A percentile compares a stretch with the other conserved stretches of the same genome.
These are phyloP conservation scores for Aptenodytes patagonicus DNA, from an alignment of 2,113 vertebrate genomes.

Conservation along the genomic window DNA sequence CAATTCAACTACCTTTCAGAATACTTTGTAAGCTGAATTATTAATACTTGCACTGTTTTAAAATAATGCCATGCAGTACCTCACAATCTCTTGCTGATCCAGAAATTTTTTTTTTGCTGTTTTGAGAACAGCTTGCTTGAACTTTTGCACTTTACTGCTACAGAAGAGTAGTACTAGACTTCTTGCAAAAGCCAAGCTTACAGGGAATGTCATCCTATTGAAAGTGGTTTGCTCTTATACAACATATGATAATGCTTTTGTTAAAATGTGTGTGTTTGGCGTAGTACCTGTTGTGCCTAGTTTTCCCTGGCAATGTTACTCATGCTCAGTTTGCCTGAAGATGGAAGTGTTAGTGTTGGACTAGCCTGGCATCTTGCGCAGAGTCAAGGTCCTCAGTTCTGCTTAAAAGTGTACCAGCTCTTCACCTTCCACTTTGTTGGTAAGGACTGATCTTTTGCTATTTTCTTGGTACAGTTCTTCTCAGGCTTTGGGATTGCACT, in stretches of 20 bases:
- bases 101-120: not conserved
- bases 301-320: not conserved
- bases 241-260: not conserved
- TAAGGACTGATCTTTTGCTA: not conserved
- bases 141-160: not conserved
- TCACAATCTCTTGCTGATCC: not conserved
- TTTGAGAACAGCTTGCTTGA: not conserved
- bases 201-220: not conserved
- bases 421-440: not conserved
- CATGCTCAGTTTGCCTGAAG: not conserved
- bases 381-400: not conserved
- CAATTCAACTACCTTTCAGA: not conserved
- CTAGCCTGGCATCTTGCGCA: not conserved
- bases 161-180: not conserved
- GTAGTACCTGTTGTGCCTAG: not conserved
- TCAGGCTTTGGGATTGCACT: not conserved
- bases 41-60: not conserved
- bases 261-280: not conserved
- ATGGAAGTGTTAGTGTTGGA: not conserved
- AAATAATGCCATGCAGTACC: not conserved
- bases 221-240: not conserved
- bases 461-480: not conserved
- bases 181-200: not conserved
- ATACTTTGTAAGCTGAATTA: not conserved
- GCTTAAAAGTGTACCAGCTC: not conserved